Percentiles rank a stretch among this genome's conserved stretches.
These are phyloP conservation scores for Pentamera pediparva DNA, from an alignment of 53 echinoderm and acorn worm genomes.

Conservation along the genomic window DNA sequence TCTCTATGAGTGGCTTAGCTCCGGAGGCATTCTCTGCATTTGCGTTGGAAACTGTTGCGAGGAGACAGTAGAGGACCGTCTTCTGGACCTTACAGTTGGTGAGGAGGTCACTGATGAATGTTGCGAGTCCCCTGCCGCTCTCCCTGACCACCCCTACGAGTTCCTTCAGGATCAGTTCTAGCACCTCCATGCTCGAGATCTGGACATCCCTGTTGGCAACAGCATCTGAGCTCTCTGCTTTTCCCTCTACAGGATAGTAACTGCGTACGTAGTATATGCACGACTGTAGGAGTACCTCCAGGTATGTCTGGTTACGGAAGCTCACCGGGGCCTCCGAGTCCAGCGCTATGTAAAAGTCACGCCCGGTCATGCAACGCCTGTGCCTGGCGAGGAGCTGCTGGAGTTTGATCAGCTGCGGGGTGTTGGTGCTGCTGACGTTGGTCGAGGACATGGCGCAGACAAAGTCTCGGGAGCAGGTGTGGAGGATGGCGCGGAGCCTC, in stretches of 20 bases:
- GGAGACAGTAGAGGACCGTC: slow-evolving; percentile 79
- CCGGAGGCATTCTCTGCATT: slow-evolving; percentile 27
- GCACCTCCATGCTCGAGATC: slow-evolving; percentile 92
- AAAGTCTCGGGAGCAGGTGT: slow-evolving; percentile 79
- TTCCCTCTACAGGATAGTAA: slow-evolving; percentile 73
- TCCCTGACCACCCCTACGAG: slow-evolving; percentile 84
- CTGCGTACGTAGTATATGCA: slow-evolving; percentile 97
- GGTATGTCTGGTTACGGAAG: slow-evolving; percentile 91
- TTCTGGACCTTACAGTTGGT: slow-evolving; percentile 94
- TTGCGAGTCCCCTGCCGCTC: slow-evolving; percentile 79
- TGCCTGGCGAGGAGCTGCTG: slow-evolving; percentile 93
- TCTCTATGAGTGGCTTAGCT: slow-evolving; percentile 28
- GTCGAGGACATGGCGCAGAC: slow-evolving; percentile 98
- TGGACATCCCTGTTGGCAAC: slow-evolving; percentile 89
- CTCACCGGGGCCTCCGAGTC: slow-evolving; percentile 69
- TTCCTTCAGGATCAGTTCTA: slow-evolving; percentile 65
- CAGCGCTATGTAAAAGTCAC: slow-evolving; percentile 83
- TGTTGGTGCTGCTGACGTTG: slow-evolving; percentile 97
- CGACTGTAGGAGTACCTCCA: slow-evolving; percentile 83
- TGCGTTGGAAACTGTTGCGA: slow-evolving; percentile 88
- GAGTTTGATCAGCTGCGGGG: slow-evolving; percentile 86
- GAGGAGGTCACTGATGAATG: slow-evolving; percentile 89
- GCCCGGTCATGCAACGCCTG: slow-evolving; percentile 83
- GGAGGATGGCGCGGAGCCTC: slow-evolving; percentile 69
- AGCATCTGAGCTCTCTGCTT: slow-evolving; percentile 67